Evolutionary conservation across 1,140 invertebrate genomes (phyloP), one percentile per base, ranked within the genome.

Genomic region (Ylistrum balloti): DNA sequence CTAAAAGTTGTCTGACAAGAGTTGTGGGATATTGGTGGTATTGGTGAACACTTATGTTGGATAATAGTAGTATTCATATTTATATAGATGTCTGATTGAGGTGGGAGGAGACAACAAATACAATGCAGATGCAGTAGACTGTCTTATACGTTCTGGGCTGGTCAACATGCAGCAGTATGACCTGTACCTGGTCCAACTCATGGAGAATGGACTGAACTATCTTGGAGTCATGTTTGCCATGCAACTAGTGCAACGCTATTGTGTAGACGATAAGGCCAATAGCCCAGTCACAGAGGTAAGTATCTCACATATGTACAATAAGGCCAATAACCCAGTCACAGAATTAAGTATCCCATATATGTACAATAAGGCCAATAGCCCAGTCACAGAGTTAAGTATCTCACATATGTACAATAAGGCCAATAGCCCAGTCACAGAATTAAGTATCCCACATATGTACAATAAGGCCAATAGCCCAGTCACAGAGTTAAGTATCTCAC

Each of bases 121-220:
- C 95, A 99, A 99, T 95, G 96, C 99, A 38, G 98, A 99, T 93
- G 98, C 98, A 0, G 97, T 99, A 1, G 99, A 99, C 95, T 97
- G 97, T 91, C 96, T 99, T 0, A 98, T 99, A 86, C 97, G 98
- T 93, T 97, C 93, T 88, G 97, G 97, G 89, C 96, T 98, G 34
- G 95, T 98, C 3, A 97, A 97, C 93, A 96, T 98, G 93, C 96
- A 96, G 41, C 97, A 98, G 95, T 99, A 98, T 94, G 99, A 99
- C 96, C 93, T 98, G 38, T 97, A 98, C 90, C 96, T 99, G 5
- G 98, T 98, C 9, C 92, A 96, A 89, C 93, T 97, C 56, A 98
- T 99, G 97, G 99, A 99, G 86, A 98, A 97, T 95, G 98, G 98
- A 5, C 97, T 97, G 91, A 98, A 98, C 94, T 97, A 97, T 93